Percentiles rank a stretch among this genome's conserved stretches.
These are phyloP conservation scores for Molossus molossus DNA, from an alignment of 2,797 vertebrate species.

Conservation along the genomic window DNA sequence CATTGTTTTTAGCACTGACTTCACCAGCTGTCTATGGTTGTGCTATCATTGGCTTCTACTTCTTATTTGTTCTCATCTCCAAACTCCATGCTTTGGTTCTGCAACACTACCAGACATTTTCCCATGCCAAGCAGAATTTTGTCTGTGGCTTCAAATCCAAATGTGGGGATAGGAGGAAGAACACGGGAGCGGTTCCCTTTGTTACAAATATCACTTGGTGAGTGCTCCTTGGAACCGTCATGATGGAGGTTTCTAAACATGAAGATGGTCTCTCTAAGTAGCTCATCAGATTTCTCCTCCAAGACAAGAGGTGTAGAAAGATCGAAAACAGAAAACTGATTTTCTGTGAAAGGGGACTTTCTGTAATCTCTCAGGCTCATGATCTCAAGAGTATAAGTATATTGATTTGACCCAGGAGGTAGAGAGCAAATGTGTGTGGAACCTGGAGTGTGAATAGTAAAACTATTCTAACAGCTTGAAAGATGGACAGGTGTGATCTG, in stretches of 20 bases:
- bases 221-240: neutral
- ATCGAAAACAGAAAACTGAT: neutral
- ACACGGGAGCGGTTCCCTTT: neutral
- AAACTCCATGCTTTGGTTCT: neutral
- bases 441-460: neutral
- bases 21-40: neutral
- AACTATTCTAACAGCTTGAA: neutral
- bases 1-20: neutral
- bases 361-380: neutral
- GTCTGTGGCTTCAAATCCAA: neutral
- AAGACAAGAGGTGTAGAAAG: neutral
- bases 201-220: neutral
- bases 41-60: neutral
- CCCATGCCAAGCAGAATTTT: neutral
- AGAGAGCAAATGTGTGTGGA: neutral
- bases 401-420: neutral
- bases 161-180: neutral
- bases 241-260: neutral
- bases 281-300: neutral
- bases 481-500: neutral
- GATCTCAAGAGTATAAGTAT: neutral
- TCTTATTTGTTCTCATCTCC: neutral
- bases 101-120: neutral
- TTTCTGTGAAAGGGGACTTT: neutral
- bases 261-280: neutral